phyloP scores from a whole-genome alignment of 2,888 invertebrate genomes.

The Euzophera pinguis region DNA sequence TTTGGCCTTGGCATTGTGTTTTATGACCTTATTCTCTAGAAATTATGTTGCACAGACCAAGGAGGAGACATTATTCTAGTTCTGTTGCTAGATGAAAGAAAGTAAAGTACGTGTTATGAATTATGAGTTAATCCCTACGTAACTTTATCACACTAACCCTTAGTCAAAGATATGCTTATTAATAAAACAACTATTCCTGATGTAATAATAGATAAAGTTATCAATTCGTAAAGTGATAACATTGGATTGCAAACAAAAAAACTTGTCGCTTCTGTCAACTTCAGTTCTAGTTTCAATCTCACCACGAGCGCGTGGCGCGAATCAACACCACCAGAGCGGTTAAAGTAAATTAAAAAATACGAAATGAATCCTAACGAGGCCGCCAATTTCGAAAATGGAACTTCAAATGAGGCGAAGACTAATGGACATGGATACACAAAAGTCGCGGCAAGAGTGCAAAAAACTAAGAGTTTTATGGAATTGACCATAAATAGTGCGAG shows the following conservation, averaged over 20 bases:
- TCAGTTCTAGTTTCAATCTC: not conserved
- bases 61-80: too few species aligned
- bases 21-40: too few species aligned
- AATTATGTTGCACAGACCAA: too few species aligned
- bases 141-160: too few species aligned
- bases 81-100: too few species aligned
- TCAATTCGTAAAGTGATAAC: too few species aligned
- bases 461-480: conserved; percentile 42
- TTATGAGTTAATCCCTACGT: too few species aligned
- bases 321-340: not conserved
- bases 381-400: conserved; percentile 15
- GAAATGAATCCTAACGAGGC: not conserved
- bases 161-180: too few species aligned
- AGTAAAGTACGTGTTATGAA: too few species aligned
- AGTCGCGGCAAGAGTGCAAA: conserved; percentile 40
- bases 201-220: too few species aligned
- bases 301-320: not conserved
- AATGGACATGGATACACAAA: conserved; percentile 24
- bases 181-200: too few species aligned
- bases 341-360: not conserved
- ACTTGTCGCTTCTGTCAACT: not conserved
- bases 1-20: too few species aligned
- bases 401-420: conserved; percentile 15
- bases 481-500: conserved; percentile 25
- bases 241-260: not conserved